Evolutionary conservation across 2,888 invertebrate species (phyloP), one percentile per base, ranked within the genome.

Genomic region (Norana najaformis): DNA sequence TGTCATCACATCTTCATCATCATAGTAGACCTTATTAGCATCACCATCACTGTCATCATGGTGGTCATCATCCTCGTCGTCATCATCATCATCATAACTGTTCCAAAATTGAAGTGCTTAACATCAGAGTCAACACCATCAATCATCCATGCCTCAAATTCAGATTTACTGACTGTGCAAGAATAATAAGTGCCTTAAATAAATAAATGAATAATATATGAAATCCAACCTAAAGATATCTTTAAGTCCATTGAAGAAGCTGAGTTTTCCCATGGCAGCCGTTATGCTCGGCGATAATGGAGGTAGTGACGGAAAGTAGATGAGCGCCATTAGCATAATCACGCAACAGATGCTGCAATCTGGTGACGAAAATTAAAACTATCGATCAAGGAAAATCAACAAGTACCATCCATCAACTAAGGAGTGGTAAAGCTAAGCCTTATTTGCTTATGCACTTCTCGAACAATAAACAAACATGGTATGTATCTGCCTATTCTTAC

Each of bases 261-360:
- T 83, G 36, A 92, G 88, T 39, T 92, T 91, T 20, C 90, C 91
- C 53, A 91, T 88, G 23, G 92, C 91, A 39, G 92, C 92, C 18
- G 92, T 91, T 30, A 92, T 88, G 83, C 92, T 92, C 36, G 92
- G 92, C 14, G 92, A 90, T 16, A 69, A 47, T 6, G 91, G 90
- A 4, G 92, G 92, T 38, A 90, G 90, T 36, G 92, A 88, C 6
- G 92, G 92, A 85, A 92, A 92, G 89, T 92, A 92, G 18, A 90
- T 38, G 18, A 92, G 35, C n/a, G 92, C 83, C 30, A 90, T 38
- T 18, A 92, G 34, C n/a, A 92, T 47, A 4, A 92, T 18, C 11
- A 91, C 20, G n/a, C 47, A 90, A 53, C 90, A 88, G 20, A 91
- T 18, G 8, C 88, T 90, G 83, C 91, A 91, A 85, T 92, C 92